phyloP scores from a whole-genome alignment of 1,140 invertebrate genomes.

The Coenobita brevimanus region DNA sequence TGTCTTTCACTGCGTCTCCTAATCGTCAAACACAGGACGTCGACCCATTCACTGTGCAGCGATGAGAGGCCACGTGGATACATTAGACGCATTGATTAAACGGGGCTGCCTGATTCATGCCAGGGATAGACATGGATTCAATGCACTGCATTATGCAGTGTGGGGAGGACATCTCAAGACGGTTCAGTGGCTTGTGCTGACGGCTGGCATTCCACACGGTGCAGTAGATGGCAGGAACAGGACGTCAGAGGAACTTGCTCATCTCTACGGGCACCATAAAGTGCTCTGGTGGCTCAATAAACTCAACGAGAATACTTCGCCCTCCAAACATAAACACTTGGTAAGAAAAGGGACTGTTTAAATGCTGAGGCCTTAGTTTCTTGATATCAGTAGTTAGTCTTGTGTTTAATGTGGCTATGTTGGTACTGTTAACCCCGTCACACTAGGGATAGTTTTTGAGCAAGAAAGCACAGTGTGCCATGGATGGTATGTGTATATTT shows the following conservation, averaged over 20 bases:
- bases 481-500: too few species aligned
- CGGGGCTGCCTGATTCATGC: not conserved
- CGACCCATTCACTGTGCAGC: slow-evolving; percentile 10
- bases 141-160: not conserved
- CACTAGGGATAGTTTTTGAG: too few species aligned
- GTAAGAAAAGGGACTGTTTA: not conserved
- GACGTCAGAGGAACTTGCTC: not conserved
- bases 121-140: not conserved
- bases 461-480: too few species aligned
- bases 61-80: not conserved
- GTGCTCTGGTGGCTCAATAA: slow-evolving; percentile 14
- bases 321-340: not conserved
- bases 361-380: not conserved
- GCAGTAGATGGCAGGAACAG: not conserved
- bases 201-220: not conserved
- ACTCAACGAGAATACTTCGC: not conserved
- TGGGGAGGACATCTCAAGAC: not conserved
- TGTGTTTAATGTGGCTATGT: not conserved
- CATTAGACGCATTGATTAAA: not conserved
- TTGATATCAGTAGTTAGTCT: not conserved
- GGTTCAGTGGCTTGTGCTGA: slow-evolving; percentile 14
- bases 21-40: not conserved
- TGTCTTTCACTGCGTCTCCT: too few species aligned
- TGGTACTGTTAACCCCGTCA: too few species aligned
- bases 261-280: slow-evolving; percentile 9